Base-by-base conservation (phyloP, 2,113 vertebrate species). In the Struthidea cinerea region DNA sequence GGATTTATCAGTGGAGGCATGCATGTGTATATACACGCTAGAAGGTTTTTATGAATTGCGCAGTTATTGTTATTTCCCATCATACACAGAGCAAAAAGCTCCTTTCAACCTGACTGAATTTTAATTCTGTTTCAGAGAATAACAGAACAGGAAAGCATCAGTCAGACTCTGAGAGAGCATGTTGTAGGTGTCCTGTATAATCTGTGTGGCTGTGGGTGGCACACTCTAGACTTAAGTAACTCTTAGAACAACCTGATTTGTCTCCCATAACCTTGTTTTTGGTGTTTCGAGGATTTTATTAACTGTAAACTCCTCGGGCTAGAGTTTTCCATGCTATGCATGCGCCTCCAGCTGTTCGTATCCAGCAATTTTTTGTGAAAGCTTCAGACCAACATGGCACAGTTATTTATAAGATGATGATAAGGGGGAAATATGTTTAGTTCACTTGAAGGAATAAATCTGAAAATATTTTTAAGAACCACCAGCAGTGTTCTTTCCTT, bases 31-130 rank as follows among this genome's bases (percentile, higher is more conserved):
- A 56, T 59, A 49, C 41, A 78, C 0, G 2, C 79, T 92, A 47
- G 78, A 76, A 94, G 52, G 39, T 59, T 92, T 93, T 78, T 87
- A 92, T 94, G 84, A 92, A 93, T 91, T 56, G 84, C 42, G 28
- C 35, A 53, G 67, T 76, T 93, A 77, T 39, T 94, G 37, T 86
- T 92, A 53, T 86, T 95, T 92, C 41, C 35, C 13, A n/a, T 90
- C 49, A 35, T n/a, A 94, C 37, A 33, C 41, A 57, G 17, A 89
- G 53, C 28, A 73, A 95, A 94, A 87, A 44, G 65, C 30, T 74
- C 26, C 69, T 94, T 96, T 96, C 91, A 94, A 81, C 87, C 57
- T 76, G 65, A 85, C 81, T 69, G 57, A 68, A 57, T 94, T 94
- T 84, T 89, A 95, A 93, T 89, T 96, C 67, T 52, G 19, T 91